These are phyloP conservation scores for Lasioglossum malachurum DNA, from an alignment of 2,888 invertebrate species.

Conservation along the genomic window DNA sequence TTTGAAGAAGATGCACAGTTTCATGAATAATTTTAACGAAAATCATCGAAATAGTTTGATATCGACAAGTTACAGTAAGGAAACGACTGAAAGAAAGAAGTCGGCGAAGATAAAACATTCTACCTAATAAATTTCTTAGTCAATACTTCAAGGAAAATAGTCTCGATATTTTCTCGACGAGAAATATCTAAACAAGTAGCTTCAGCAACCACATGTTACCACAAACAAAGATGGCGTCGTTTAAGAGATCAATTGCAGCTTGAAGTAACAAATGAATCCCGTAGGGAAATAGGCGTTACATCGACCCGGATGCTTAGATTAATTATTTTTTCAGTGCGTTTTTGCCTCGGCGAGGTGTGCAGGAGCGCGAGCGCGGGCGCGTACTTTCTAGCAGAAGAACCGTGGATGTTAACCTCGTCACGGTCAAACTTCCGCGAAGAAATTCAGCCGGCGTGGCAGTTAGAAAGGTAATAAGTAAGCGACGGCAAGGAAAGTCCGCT, in stretches of 20 bases:
- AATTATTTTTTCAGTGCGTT: not conserved
- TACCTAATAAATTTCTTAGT: too few relatives aligned
- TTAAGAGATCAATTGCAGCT: not conserved
- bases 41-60: too few relatives aligned
- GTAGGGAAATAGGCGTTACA: not conserved
- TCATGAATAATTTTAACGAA: too few relatives aligned
- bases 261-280: not conserved
- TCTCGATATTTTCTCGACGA: not conserved
- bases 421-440: slow-evolving; percentile 75
- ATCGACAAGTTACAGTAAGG: too few relatives aligned
- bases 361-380: not conserved
- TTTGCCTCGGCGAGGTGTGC: not conserved
- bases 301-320: not conserved
- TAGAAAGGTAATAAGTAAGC: slow-evolving; percentile 72
- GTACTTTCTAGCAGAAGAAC: slow-evolving; percentile 43
- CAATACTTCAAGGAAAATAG: not conserved
- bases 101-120: too few relatives aligned
- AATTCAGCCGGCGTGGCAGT: slow-evolving; percentile 66
- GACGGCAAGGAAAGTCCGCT: slow-evolving; percentile 72
- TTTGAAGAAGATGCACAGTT: too few relatives aligned
- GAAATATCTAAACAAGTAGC: not conserved
- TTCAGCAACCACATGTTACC: not conserved
- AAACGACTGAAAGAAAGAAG: too few relatives aligned
- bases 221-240: not conserved
- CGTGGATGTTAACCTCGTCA: slow-evolving; percentile 63